Base-by-base conservation (phyloP, 1,140 invertebrate species). In the Diorhabda elongata region DNA sequence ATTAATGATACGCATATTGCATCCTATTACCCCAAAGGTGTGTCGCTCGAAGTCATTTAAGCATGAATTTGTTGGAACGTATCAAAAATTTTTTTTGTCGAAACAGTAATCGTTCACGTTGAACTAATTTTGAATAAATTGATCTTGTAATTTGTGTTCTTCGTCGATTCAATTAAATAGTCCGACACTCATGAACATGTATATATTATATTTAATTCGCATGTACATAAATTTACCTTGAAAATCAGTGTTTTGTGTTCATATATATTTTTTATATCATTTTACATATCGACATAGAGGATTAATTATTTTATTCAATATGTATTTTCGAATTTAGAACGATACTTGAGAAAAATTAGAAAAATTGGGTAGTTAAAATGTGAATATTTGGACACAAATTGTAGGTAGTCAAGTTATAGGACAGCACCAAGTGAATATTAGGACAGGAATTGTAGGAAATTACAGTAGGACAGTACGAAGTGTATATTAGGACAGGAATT, bases 71-170 rank as follows among this genome's bases (percentile, higher is more conserved):
- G 47, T 2, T 52, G 6, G 47, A 52, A 52, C n/a, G 47, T 52
- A 52, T 52, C 47, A 52, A 2, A 3, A n/a, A 52, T 52, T 52
- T 52, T 52, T 52, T 52, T 52, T 52, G n/a, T 52, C 26, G 26
- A 26, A 26, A 26, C n/a, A 52, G 47, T 8, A 4, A 52, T 52
- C 47, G n/a, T n/a, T 52, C 47, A n/a, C n/a, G n/a, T 52, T 6
- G n/a, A 52, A 52, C 47, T 52, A 52, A 52, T 52, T 52, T 52
- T 52, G 47, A 52, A 52, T 52, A 52, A 52, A 52, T 52, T 52
- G 3, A 52, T 52, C 47, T 52, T 52, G 47, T 52, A 52, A 52
- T 52, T 52, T 3, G n/a, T 52, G 47, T 52, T 52, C 47, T 52
- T 52, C n/a, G 47, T 52, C 47, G 2, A 52, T n/a, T n/a, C 47